Conservation (phyloP, 64 coral and sea anemone genomes). For the Cladopsammia gracilis region DNA sequence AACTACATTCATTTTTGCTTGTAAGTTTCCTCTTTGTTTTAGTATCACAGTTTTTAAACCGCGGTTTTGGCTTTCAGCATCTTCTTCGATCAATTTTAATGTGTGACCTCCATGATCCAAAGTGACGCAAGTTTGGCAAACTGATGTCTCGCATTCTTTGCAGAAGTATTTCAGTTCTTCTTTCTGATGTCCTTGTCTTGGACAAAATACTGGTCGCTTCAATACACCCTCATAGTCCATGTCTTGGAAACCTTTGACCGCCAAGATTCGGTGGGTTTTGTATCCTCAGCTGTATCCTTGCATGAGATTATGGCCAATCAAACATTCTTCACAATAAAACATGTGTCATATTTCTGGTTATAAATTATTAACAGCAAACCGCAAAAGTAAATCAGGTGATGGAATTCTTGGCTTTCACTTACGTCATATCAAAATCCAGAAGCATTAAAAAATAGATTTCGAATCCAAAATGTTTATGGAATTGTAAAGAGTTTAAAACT, state of each 20-base stretch:
- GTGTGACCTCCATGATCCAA: background rate
- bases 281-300: too few relatives aligned
- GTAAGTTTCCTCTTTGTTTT: background rate
- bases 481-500: too few relatives aligned
- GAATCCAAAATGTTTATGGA: too few relatives aligned
- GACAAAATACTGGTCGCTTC: background rate
- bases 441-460: too few relatives aligned
- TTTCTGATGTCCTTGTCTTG: background rate
- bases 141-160: background rate
- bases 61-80: background rate
- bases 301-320: background rate
- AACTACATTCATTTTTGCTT: background rate
- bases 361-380: slow-evolving; percentile 21
- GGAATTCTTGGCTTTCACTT: too few relatives aligned
- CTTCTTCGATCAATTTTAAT: background rate
- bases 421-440: too few relatives aligned
- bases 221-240: slow-evolving; percentile 31
- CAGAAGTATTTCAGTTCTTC: background rate
- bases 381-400: background rate
- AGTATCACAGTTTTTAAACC: background rate
- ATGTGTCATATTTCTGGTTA: slow-evolving; percentile 26
- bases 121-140: background rate
- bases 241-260: slow-evolving; percentile 25
- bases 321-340: background rate
- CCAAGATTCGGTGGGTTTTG: background rate